Evolutionary conservation across 2,888 invertebrate species (phyloP).

Genomic region (Melanostoma mellinum): DNA sequence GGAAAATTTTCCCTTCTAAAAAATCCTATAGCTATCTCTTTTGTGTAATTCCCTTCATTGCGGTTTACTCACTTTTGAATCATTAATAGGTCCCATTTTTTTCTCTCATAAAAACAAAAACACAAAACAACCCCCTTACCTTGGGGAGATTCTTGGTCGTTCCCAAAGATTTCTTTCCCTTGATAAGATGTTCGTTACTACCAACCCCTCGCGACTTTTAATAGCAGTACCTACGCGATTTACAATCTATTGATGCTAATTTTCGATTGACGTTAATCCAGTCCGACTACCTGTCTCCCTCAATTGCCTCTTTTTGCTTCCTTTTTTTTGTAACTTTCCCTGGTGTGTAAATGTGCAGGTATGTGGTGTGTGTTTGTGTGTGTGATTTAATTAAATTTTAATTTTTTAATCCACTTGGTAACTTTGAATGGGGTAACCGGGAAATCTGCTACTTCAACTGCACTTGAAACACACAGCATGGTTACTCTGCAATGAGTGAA

Average conservation of each 20-base stretch:
- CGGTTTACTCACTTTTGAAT: not conserved
- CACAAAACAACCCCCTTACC: not conserved
- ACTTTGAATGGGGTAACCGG: conserved; percentile 63
- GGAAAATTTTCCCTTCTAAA: too few relatives aligned
- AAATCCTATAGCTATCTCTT: too few relatives aligned
- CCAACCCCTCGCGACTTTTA: conserved; percentile 28
- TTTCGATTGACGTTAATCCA: conserved; percentile 59
- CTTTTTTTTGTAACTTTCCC: conserved; percentile 30
- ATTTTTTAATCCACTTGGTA: conserved; percentile 66
- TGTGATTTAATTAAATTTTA: conserved; percentile 62
- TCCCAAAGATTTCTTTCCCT: not conserved
- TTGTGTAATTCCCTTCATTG: not conserved
- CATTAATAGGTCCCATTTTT: not conserved
- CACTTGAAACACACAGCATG: conserved; percentile 54
- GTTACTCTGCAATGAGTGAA: conserved; percentile 50
- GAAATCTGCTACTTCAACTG: conserved; percentile 64
- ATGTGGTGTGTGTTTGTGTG: conserved; percentile 10
- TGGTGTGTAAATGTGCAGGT: conserved; percentile 8
- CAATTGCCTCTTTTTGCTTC: not conserved
- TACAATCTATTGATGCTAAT: conserved; percentile 57
- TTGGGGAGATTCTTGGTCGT: not conserved
- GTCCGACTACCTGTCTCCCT: conserved; percentile 37
- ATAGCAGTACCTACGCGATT: conserved; percentile 35
- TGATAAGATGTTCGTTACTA: not conserved
- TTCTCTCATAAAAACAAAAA: not conserved